These are phyloP conservation scores for Petrocephalus sullivani DNA, from an alignment of 2,797 vertebrate species.

Conservation along the genomic window DNA sequence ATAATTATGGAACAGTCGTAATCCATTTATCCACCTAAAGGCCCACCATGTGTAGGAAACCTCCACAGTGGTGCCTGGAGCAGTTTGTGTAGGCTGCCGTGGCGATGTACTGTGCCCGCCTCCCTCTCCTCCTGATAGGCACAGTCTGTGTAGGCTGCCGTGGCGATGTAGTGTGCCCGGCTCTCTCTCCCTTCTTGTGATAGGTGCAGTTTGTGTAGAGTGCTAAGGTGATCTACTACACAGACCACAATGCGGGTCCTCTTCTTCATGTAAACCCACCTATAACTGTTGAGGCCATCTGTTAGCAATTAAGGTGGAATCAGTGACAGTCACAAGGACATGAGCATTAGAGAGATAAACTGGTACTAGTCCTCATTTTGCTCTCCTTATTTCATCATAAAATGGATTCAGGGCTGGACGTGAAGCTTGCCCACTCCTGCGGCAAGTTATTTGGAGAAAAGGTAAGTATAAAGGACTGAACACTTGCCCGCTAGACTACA, in stretches of 20 bases:
- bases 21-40: neutral
- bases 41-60: neutral
- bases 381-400: neutral
- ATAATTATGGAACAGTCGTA: neutral
- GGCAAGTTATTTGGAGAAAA: neutral
- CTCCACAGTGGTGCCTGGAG: neutral
- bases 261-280: neutral
- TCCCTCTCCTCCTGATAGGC: neutral
- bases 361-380: too few relatives aligned
- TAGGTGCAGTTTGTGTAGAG: neutral
- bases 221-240: neutral
- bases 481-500: neutral
- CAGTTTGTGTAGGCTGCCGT: neutral
- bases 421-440: neutral
- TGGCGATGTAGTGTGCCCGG: neutral
- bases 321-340: neutral
- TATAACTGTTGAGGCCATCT: neutral
- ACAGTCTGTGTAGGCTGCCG: neutral
- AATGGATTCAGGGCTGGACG: neutral
- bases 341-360: neutral
- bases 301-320: neutral
- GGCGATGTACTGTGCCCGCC: neutral
- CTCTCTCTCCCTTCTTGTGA: neutral
- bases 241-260: neutral
- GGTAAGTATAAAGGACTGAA: neutral